A percentile compares a stretch with the other conserved stretches of the same genome.
phyloP scores from a whole-genome alignment of 2,888 invertebrate genomes.

The Amphimallon solstitiale region DNA sequence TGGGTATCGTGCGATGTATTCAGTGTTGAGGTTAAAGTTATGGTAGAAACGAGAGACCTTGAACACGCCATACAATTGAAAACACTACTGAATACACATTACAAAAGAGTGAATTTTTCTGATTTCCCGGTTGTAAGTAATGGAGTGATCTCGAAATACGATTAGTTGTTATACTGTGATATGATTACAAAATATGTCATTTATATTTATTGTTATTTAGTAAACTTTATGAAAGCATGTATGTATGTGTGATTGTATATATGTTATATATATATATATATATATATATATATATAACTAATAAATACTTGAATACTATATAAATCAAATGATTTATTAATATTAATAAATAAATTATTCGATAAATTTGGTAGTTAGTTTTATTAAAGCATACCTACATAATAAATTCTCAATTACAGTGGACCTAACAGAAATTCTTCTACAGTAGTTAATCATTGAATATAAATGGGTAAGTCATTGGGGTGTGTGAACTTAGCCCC shows the following conservation, averaged over 20 bases:
- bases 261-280: not conserved
- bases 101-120: slow-evolving; percentile 68
- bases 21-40: slow-evolving; percentile 83
- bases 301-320: too few species aligned
- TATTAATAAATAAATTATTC: too few species aligned
- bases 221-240: not conserved
- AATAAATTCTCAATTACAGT: too few species aligned
- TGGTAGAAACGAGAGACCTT: slow-evolving; percentile 88
- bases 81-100: slow-evolving; percentile 66
- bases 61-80: slow-evolving; percentile 77
- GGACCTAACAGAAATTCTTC: too few species aligned
- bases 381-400: too few species aligned
- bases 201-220: not conserved
- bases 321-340: too few species aligned
- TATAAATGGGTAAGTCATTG: too few species aligned
- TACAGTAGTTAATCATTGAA: too few species aligned
- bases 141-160: slow-evolving; percentile 17
- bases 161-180: slow-evolving; percentile 22
- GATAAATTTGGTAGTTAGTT: too few species aligned
- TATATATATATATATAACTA: not conserved
- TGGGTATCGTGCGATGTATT: slow-evolving; percentile 94
- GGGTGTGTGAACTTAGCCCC: too few species aligned
- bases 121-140: slow-evolving; percentile 47
- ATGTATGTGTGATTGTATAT: not conserved
- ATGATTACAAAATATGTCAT: not conserved